These are phyloP conservation scores for Corydoras sp. DNA, from an alignment of 2,113 vertebrate genomes.

Conservation along the genomic window DNA sequence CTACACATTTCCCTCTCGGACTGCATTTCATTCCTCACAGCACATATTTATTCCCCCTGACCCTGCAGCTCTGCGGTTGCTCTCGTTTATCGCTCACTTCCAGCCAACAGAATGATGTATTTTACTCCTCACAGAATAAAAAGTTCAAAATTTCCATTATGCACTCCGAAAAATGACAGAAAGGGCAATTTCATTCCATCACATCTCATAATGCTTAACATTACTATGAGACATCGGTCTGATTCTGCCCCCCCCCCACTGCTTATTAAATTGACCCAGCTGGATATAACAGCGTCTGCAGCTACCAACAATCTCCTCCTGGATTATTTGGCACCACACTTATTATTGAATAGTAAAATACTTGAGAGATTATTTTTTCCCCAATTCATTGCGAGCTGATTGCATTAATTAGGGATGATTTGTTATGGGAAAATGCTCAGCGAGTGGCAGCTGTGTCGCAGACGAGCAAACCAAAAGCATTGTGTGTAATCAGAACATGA, in stretches of 20 bases:
- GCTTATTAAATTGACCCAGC: constrained; percentile 35
- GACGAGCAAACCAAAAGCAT: not conserved
- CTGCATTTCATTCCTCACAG: not conserved
- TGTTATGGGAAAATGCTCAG: constrained; percentile 24
- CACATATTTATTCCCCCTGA: constrained; percentile 1
- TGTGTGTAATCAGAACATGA: constrained; percentile 1
- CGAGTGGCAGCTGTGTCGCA: constrained; percentile 20
- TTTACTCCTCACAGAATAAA: constrained; percentile 19
- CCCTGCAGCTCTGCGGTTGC: not conserved
- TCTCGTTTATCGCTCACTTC: constrained; percentile 12
- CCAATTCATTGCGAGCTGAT: constrained; percentile 25
- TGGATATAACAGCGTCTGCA: constrained; percentile 12
- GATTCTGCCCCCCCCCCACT: constrained; percentile 5
- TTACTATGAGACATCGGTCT: constrained; percentile 31
- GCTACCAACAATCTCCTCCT: constrained; percentile 8
- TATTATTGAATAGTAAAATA: constrained; percentile 14
- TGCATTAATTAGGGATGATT: constrained; percentile 29
- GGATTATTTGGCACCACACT: constrained; percentile 11
- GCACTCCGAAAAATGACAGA: not conserved
- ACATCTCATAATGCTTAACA: constrained; percentile 2
- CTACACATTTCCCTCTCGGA: not conserved
- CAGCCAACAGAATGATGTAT: not conserved
- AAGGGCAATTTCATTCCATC: not conserved
- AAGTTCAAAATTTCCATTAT: not conserved
- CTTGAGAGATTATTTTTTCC: not conserved